phyloP scores from a whole-genome alignment of 2,113 vertebrate species.

The Vombatus ursinus region DNA sequence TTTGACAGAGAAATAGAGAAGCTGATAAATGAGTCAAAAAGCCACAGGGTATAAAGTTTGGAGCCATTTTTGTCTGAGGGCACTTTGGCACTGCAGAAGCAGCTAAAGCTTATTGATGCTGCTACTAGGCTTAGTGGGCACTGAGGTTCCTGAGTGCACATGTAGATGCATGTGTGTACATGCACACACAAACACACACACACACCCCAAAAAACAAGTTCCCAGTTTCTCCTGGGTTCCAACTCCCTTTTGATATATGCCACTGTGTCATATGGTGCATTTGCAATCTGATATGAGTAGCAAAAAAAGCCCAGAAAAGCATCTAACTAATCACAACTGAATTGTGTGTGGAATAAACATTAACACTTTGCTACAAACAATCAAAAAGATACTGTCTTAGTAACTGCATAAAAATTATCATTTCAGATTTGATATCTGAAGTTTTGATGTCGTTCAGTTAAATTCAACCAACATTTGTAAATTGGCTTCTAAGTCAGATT shows the following conservation, averaged over 20 bases:
- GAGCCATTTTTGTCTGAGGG: background rate
- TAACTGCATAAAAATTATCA: background rate
- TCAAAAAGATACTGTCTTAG: background rate
- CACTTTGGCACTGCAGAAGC: background rate
- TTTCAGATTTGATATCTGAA: background rate
- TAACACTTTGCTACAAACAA: background rate
- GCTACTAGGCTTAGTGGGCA: background rate
- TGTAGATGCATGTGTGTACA: background rate
- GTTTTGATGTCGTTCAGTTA: background rate
- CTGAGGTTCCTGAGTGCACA: background rate
- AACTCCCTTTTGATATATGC: background rate
- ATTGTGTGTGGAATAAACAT: background rate
- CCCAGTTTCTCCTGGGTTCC: background rate
- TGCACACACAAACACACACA: background rate
- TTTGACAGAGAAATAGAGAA: background rate
- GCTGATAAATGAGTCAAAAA: background rate
- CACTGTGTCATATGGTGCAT: background rate
- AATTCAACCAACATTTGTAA: background rate
- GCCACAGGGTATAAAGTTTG: background rate
- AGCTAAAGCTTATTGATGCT: background rate
- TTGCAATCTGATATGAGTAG: background rate
- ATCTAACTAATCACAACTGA: background rate
- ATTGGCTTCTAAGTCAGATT: background rate
- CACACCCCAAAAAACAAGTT: background rate
- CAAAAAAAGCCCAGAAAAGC: background rate